Evolutionary conservation across 2,888 invertebrate species (phyloP), one percentile per base, ranked within the genome.

Genomic region (Schrankia costaestrigalis): DNA sequence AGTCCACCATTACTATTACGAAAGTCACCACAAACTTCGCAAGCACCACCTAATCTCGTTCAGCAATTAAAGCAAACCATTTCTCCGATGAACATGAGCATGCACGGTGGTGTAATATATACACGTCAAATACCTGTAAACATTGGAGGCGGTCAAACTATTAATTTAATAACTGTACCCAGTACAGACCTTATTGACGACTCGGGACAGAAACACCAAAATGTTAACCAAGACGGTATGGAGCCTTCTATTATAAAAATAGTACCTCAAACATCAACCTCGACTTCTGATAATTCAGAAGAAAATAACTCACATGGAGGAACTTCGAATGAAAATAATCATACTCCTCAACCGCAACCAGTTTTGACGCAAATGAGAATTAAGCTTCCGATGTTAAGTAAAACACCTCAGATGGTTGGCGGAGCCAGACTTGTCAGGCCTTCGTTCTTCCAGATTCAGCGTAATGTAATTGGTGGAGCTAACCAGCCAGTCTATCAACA

Each of bases 111-210:
- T 29, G 93, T 93, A 0, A 93, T 93, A 52, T 93, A 93, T 63
- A 91, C 93, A 31, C 89, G 93, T 46, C 93, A 93, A 77, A 91
- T 93, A 56, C 93, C 93, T 1, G 92, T 92, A 0, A 90, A 91
- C 59, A 71, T 89, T 24, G 81, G 85, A 10, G 77, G 88, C 24
- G 79, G 89, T 22, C 90, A 91, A 72, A 89, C 90, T 1, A 90
- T 91, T 25, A 90, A 91, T 65, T 66, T 91, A 37, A 89, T 90
- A 51, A 87, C 90, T 19, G 81, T 89, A 8, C 89, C 89, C 1
- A 88, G 78, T 42, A 81, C 86, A 2, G 89, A 89, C 34, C 52
- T 83, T 2, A 56, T 79, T 1, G 84, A 88, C 15, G 89, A 89
- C 12, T 52, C 73, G 1, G 65, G 58, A 31, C 78, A 80, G 42